These are phyloP conservation scores for Pachypanchax playfairii DNA, from an alignment of 2,113 vertebrate species.

Conservation along the genomic window DNA sequence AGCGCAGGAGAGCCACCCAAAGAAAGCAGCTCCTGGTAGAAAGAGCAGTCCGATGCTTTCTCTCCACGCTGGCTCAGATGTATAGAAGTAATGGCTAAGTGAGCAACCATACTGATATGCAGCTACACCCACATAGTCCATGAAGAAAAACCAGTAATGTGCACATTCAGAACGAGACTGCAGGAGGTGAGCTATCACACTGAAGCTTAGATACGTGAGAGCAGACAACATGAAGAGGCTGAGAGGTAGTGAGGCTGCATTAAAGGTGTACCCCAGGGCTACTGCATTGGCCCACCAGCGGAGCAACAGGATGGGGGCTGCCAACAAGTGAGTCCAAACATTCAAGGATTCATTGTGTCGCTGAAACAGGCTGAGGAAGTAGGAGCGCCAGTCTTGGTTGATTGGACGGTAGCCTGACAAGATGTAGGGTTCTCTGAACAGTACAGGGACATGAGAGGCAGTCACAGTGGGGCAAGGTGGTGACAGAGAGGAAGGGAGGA, in stretches of 20 bases:
- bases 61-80: slow-evolving; percentile 85
- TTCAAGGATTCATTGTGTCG: slow-evolving; percentile 93
- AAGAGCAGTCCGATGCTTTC: slow-evolving; percentile 83
- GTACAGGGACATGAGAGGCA: slow-evolving; percentile 83
- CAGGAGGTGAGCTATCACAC: slow-evolving; percentile 89
- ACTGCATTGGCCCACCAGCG: slow-evolving; percentile 84
- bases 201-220: slow-evolving; percentile 86
- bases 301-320: slow-evolving; percentile 80
- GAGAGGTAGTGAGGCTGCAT: slow-evolving; percentile 80
- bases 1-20: slow-evolving; percentile 88
- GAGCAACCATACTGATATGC: slow-evolving; percentile 91
- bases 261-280: slow-evolving; percentile 67
- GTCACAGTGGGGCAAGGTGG: slow-evolving; percentile 77
- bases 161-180: slow-evolving; percentile 90
- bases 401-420: slow-evolving; percentile 86
- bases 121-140: slow-evolving; percentile 92
- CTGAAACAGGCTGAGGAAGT: slow-evolving; percentile 92
- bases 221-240: slow-evolving; percentile 84
- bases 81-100: slow-evolving; percentile 90
- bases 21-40: slow-evolving; percentile 85
- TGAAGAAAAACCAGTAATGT: slow-evolving; percentile 92
- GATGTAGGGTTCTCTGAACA: slow-evolving; percentile 93
- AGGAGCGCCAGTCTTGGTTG: slow-evolving; percentile 87
- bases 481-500: slow-evolving; percentile 77
- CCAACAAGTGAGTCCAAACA: slow-evolving; percentile 92